Evolutionary conservation across 2,888 invertebrate species (phyloP), one percentile per base, ranked within the genome.

Genomic region (Hemistola chrysoprasaria): DNA sequence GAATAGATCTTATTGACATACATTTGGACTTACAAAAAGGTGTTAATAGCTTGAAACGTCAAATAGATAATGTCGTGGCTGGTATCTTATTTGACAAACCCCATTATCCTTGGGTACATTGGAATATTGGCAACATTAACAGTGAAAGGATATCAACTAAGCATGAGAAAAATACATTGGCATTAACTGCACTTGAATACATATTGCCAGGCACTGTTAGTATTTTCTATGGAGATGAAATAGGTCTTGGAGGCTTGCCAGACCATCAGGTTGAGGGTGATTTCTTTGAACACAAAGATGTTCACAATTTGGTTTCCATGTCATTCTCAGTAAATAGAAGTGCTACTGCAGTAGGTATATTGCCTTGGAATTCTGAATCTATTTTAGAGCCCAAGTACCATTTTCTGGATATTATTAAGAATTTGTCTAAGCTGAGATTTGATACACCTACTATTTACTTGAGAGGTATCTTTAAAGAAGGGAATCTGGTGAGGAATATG

Each of bases 201-300:
- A 92, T 95, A 81, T 85, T 98, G 23, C 97, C 97, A 0, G 98
- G 92, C 5, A 95, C 97, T 0, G 92, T 96, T 0, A 95, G 93
- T 55, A 92, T 97, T 58, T 96, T 97, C 78, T 98, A 98, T 75
- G 97, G 97, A 0, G 97, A 98, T 74, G 97, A 98, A 90, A 92
- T 97, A 47, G 94, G 94, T 1, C 81, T 96, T 53, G 86, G 90
- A 29, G 91, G 93, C 52, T 68, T 91, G 1, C 65, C 84, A 25
- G 60, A 75, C 21, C 59, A 72, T 24, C 91, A 92, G 58, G 79
- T 90, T 3, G 86, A 91, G 53, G 84, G 84, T 36, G 92, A 93
- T 61, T 89, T 90, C 41, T 84, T 87, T 47, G 91, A 92, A 59
- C 85, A 91, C 22, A 86, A 90, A 54, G 91, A 93, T 63, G 72